phyloP scores from a whole-genome alignment of 2,888 invertebrate species.

The Schizotus pectinicornis region DNA sequence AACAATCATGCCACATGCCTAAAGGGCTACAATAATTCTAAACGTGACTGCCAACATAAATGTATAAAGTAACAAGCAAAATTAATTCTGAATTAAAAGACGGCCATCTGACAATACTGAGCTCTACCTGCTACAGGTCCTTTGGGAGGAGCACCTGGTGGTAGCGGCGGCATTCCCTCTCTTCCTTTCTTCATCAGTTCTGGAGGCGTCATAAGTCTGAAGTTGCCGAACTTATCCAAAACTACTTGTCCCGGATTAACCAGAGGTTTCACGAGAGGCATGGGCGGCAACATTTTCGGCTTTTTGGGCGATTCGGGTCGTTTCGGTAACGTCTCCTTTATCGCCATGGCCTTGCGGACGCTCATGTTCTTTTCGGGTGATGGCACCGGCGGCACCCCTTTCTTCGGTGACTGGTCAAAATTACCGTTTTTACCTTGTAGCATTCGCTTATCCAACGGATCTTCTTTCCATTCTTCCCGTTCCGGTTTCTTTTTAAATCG shows the following conservation, averaged over 20 bases:
- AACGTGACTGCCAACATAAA: no score
- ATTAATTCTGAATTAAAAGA: not conserved
- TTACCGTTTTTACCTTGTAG: slow-evolving; percentile 62
- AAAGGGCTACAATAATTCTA: slow-evolving; percentile 4
- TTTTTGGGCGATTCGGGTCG: slow-evolving; percentile 37
- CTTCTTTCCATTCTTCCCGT: slow-evolving; percentile 59
- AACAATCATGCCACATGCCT: slow-evolving; percentile 24
- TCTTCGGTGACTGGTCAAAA: slow-evolving; percentile 43
- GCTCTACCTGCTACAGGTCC: slow-evolving; percentile 36
- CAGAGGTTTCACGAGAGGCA: slow-evolving; percentile 47
- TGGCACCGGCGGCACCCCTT: slow-evolving; percentile 47
- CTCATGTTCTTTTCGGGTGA: slow-evolving; percentile 66
- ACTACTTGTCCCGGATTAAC: slow-evolving; percentile 66
- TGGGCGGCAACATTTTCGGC: slow-evolving; percentile 37
- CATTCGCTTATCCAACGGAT: slow-evolving; percentile 60
- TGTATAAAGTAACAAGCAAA: slow-evolving; percentile 3
- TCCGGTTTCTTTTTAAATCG: slow-evolving; percentile 70
- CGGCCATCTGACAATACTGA: slow-evolving; percentile 27
- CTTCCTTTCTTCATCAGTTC: slow-evolving; percentile 57
- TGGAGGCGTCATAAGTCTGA: slow-evolving; percentile 65
- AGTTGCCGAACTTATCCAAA: slow-evolving; percentile 75
- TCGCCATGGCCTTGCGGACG: slow-evolving; percentile 67
- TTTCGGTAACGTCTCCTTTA: slow-evolving; percentile 66
- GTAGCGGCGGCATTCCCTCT: slow-evolving; percentile 56
- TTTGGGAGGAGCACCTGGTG: slow-evolving; percentile 58